Base-by-base conservation (phyloP, 2,888 invertebrate species). In the Ectemnius cavifrons region DNA sequence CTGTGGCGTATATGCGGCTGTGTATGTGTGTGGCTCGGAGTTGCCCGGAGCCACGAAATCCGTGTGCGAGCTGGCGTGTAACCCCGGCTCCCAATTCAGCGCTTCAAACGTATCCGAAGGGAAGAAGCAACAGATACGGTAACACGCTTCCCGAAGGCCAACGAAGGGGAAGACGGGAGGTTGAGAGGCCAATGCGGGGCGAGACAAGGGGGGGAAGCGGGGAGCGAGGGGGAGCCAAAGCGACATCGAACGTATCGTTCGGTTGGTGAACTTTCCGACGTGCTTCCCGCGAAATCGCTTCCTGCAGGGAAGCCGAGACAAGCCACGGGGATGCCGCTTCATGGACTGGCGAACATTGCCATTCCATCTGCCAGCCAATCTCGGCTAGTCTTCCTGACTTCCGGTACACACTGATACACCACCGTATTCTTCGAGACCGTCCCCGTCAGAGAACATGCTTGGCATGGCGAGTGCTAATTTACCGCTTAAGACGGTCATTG, bases 231-330 rank as follows among this genome's bases (percentile, higher is more conserved):
- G 57, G 14, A 69, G 69, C 63, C 47, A 71, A 65, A 67, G 59
- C 74, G 70, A 68, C 70, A 67, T 67, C 77, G 77, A 65, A 77
- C 73, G 77, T 79, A 81, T 79, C 76, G 79, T 79, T 75, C 70
- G 63, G 75, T 63, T 14, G 71, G 71, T 72, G 81, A 76, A 82
- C 62, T 79, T 77, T 64, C 65, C 62, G 75, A 56, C 60, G 64
- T 60, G 75, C 73, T 75, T 77, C 58, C 65, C 67, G 65, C 72
- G 73, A 63, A 79, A 81, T 81, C 82, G 82, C 68, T 79, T 82
- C 77, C 81, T 77, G 70, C 56, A 61, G 68, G 71, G 67, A 52
- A 14, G 37, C 37, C 37, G 37, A 37, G 37, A 6, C 37, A 11
- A 0, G 37, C 5, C 37, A 11, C 37, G 37, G 64, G 63, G 62